Conservation (phyloP, 30 jellyfish, hydroid and myxozoan genomes). For the Cassiopea andromeda region DNA sequence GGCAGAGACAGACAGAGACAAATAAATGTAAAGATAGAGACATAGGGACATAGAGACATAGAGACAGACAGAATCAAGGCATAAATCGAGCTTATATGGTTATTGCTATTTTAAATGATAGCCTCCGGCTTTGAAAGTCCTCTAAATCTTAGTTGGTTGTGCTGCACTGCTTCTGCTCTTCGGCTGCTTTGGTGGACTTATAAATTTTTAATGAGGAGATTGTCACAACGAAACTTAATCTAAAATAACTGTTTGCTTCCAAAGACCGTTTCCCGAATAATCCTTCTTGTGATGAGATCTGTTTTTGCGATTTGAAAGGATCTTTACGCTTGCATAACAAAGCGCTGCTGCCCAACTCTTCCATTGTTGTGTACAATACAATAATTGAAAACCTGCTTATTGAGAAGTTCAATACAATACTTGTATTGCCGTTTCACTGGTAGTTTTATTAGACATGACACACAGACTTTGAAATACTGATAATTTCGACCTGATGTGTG, state of each 20-base stretch:
- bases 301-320: constrained; percentile 10
- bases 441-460: not conserved
- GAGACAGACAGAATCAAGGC: too few relatives aligned
- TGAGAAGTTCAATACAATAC: not conserved
- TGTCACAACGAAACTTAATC: constrained; percentile 48
- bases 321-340: not conserved
- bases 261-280: not conserved
- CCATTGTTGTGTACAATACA: constrained; percentile 1
- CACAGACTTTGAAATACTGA: too few relatives aligned
- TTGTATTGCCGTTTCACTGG: not conserved
- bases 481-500: too few relatives aligned
- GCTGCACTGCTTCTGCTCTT: not conserved
- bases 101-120: not conserved
- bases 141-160: not conserved
- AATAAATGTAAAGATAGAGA: too few relatives aligned
- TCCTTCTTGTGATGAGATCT: not conserved
- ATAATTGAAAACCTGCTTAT: not conserved
- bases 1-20: too few relatives aligned
- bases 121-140: not conserved
- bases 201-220: constrained; percentile 21
- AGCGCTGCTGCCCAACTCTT: not conserved
- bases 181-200: constrained; percentile 5
- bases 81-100: not conserved
- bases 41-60: too few relatives aligned
- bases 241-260: constrained; percentile 13